Percentiles rank a stretch among this genome's conserved stretches.
These are phyloP conservation scores for Tryphoninae sp. DNA, from an alignment of 2,888 invertebrate genomes.

Conservation along the genomic window DNA sequence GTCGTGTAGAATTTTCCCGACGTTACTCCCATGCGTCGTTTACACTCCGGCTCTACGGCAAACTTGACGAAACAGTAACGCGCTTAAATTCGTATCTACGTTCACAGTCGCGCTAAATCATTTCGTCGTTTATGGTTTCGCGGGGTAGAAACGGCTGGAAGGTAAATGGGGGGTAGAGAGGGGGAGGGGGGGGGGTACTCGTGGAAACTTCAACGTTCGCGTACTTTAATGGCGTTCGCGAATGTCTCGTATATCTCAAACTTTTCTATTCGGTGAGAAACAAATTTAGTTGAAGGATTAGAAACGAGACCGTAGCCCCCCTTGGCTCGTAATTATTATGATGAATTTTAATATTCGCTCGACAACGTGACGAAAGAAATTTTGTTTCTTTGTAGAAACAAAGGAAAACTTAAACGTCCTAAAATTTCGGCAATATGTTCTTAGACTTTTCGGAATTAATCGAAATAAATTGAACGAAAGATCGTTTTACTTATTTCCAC, in stretches of 20 bases:
- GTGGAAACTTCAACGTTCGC: conserved; percentile 54
- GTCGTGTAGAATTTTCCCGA: conserved; percentile 32
- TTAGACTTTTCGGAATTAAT: not conserved
- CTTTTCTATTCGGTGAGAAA: conserved; percentile 45
- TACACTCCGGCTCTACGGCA: not conserved
- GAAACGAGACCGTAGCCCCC: not conserved
- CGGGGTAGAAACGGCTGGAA: not conserved
- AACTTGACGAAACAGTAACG: conserved; percentile 48
- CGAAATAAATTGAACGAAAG: not conserved
- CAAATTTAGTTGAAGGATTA: conserved; percentile 14
- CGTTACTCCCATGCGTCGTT: not conserved
- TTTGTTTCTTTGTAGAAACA: no score
- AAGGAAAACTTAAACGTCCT: no score
- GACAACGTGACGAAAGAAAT: no score
- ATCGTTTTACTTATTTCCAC: conserved; percentile 26
- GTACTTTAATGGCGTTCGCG: conserved; percentile 1
- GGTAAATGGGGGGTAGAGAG: not conserved
- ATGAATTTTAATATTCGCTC: no score
- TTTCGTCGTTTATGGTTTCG: conserved; percentile 55
- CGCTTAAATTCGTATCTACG: conserved; percentile 46
- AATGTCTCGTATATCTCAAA: conserved; percentile 37
- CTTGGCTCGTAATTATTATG: no score
- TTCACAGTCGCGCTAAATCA: conserved; percentile 54
- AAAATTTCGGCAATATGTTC: no score
- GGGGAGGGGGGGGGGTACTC: conserved; percentile 21